Evolutionary conservation across 2,888 invertebrate species (phyloP).

Genomic region (Blera fallax): DNA sequence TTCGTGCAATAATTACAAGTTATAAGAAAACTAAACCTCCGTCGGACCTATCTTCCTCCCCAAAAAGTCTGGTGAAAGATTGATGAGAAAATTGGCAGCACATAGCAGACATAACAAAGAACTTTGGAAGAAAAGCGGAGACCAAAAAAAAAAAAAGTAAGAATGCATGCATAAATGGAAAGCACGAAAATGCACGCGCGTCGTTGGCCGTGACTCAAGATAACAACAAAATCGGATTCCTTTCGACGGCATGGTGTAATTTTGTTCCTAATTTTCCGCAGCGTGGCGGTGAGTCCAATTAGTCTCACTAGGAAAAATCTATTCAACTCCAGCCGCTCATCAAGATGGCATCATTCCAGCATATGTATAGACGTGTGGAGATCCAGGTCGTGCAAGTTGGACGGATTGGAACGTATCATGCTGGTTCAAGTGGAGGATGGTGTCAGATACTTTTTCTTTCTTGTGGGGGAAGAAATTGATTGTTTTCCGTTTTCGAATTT

Average conservation of each 20-base stretch:
- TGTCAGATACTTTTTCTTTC: conserved; percentile 32
- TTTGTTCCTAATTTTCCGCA: conserved; percentile 65
- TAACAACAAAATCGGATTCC: conserved; percentile 28
- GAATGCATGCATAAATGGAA: conserved; percentile 36
- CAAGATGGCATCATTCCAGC: conserved; percentile 31
- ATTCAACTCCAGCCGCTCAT: conserved; percentile 40
- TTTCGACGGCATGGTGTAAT: conserved; percentile 33
- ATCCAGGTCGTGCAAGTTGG: conserved; percentile 60
- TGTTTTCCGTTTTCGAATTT: conserved; percentile 7
- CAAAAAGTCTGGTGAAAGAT: conserved; percentile 15
- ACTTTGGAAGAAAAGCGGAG: background rate
- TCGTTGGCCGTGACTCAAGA: conserved; percentile 54
- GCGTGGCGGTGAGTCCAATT: conserved; percentile 60
- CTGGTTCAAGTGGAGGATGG: conserved; percentile 7
- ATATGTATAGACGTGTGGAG: background rate
- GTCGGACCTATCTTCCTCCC: background rate
- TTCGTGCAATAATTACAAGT: conserved; percentile 51
- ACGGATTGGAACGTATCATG: conserved; percentile 36
- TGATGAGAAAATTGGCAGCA: conserved; percentile 48
- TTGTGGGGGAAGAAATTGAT: conserved; percentile 18
- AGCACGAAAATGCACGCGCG: conserved; percentile 51
- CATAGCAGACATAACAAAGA: conserved; percentile 25
- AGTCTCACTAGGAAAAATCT: conserved; percentile 57
- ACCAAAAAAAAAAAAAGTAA: background rate
- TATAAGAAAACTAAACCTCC: background rate